These are phyloP conservation scores for Hetaerina titia DNA, from an alignment of 2,888 invertebrate species.

Conservation along the genomic window DNA sequence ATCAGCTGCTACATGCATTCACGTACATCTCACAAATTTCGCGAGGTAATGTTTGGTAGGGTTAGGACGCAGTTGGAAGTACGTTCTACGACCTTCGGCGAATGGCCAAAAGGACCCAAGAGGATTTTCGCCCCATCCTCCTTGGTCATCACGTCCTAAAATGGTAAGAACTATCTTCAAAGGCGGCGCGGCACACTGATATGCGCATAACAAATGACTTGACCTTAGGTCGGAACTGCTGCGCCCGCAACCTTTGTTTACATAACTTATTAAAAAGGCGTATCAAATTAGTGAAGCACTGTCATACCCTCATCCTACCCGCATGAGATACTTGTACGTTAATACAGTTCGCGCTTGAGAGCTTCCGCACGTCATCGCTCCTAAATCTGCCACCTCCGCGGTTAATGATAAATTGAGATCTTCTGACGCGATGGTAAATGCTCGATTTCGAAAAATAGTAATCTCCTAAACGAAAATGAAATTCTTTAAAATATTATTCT, in stretches of 20 bases:
- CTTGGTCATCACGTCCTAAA: background rate
- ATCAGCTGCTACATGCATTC: no score
- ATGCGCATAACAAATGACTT: background rate
- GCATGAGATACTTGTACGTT: background rate
- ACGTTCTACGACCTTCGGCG: background rate
- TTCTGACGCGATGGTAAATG: no score
- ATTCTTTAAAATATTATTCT: no score
- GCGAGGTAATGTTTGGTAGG: no score
- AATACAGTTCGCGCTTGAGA: background rate
- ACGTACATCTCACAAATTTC: no score
- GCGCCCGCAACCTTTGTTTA: background rate
- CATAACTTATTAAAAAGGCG: background rate
- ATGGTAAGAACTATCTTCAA: background rate
- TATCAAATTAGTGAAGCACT: background rate
- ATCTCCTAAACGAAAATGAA: no score
- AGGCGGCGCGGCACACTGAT: background rate
- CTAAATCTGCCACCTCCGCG: no score
- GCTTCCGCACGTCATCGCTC: background rate
- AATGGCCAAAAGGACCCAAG: background rate
- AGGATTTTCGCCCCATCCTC: background rate
- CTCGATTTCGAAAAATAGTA: no score
- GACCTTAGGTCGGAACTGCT: background rate
- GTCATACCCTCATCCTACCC: background rate
- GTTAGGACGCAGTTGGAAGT: no score
- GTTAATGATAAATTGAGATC: no score